Evolutionary conservation across 2,113 vertebrate species (phyloP).

Genomic region (Butorides virescens): DNA sequence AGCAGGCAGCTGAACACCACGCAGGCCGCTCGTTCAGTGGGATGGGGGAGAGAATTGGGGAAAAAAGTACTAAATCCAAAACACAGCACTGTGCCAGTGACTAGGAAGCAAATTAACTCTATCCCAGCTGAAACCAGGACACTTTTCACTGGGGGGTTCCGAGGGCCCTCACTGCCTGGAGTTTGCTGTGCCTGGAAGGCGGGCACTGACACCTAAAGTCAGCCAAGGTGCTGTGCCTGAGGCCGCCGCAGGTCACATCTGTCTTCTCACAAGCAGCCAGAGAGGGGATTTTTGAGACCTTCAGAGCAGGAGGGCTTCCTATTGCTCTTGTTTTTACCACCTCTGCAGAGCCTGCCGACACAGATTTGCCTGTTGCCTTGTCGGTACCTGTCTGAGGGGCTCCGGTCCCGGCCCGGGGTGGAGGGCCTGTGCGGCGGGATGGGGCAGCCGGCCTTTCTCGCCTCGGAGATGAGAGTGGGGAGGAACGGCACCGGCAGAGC

Average conservation of each 20-base stretch:
- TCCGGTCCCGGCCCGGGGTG: neutral
- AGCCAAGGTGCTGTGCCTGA: neutral
- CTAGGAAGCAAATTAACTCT: too few species aligned
- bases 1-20: too few species aligned
- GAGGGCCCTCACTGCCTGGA: neutral
- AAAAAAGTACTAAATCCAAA: too few species aligned
- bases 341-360: neutral
- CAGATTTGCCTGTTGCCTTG: neutral
- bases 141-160: neutral
- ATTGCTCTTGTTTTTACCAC: neutral
- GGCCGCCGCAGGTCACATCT: neutral
- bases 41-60: too few species aligned
- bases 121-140: too few species aligned
- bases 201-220: accelerated
- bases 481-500: neutral
- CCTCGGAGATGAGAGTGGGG: neutral
- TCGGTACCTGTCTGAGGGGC: neutral
- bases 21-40: too few species aligned
- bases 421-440: neutral
- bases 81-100: too few species aligned
- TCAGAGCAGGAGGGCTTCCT: neutral
- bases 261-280: neutral
- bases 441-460: neutral
- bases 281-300: neutral
- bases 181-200: neutral